Base-by-base conservation (phyloP, 2,888 invertebrate species). In the Tricholauxania praeusta region DNA sequence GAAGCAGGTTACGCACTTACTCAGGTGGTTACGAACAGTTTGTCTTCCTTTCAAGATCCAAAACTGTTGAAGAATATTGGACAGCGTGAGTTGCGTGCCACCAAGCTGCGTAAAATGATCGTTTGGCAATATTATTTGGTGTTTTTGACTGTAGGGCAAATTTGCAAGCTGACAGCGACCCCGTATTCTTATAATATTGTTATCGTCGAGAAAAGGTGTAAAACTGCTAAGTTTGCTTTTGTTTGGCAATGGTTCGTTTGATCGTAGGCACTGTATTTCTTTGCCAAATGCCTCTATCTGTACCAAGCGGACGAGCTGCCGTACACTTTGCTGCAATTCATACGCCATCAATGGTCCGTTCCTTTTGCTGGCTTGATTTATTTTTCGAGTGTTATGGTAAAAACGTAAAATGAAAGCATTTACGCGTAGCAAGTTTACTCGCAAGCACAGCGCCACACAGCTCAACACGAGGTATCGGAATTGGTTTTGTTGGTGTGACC, bases 1-100 rank as follows among this genome's bases (percentile, higher is more conserved):
- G 39, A 75, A 76, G 59, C 74, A 76, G 10, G 12, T 67, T 49
- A 72, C 59, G 49, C 55, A 75, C 15, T 66, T 52, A 19, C n/a
- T 51, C 15, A 73, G 17, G 0, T 55, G 32, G 17, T 17, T 28
- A 7, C 65, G 28, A 39, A 70, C 55, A 1, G n/a, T 17, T 28
- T 53, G 48, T 12, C 70, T n/a, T 19, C 55, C 57, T 15, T 66
- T 55, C 8, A 60, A 12, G 12, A 60, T 60, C 60, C n/a, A 60
- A 60, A 60, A 60, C 5, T 60, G 60, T n/a, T 60, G 39, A 4
- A 28, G 66, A 51, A 71, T 55, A 19, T 53, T 22, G 10, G 66
- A n/a, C 14, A 67, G 39, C 17, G 71, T 71, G 6, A 74, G 48
- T 32, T 73, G 55, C 1, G 59, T 39, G 51, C 71, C 74, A n/a